Conservation (phyloP, 1,140 invertebrate species). For the Camponotus floridanus region DNA sequence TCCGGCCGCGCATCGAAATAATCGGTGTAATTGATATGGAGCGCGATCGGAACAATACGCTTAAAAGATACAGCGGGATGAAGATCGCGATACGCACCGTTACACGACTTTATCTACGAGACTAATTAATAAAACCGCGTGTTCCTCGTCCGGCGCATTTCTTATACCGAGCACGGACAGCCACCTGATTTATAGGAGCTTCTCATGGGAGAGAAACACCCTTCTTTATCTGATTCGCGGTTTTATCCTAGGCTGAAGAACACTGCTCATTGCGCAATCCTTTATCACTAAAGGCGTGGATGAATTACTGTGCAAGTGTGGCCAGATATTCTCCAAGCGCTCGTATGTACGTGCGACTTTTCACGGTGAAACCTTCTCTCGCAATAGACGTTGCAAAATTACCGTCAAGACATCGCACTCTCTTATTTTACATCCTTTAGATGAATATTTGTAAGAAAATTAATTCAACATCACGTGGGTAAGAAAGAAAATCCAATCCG, state of each 20-base stretch:
- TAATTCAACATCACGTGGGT: neutral
- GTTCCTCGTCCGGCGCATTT: slow-evolving; percentile 52
- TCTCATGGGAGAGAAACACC: slow-evolving; percentile 51
- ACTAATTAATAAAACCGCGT: slow-evolving; percentile 72
- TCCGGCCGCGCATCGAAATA: slow-evolving; percentile 50
- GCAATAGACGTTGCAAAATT: neutral
- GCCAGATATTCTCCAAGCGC: slow-evolving; percentile 62
- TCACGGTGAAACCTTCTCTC: neutral
- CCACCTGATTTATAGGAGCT: slow-evolving; percentile 73
- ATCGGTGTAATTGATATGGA: slow-evolving; percentile 45
- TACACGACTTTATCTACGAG: slow-evolving; percentile 69
- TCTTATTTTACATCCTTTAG: neutral
- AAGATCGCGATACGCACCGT: slow-evolving; percentile 62
- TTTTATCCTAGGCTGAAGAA: slow-evolving; percentile 67
- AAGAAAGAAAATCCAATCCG: neutral
- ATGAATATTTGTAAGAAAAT: neutral
- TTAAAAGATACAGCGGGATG: slow-evolving; percentile 8
- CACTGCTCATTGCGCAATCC: slow-evolving; percentile 78
- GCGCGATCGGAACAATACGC: slow-evolving; percentile 54
- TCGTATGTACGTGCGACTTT: slow-evolving; percentile 8
- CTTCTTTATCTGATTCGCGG: slow-evolving; percentile 75
- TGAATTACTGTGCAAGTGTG: slow-evolving; percentile 67
- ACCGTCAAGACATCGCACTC: neutral
- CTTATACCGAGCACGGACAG: slow-evolving; percentile 55
- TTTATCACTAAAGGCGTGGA: slow-evolving; percentile 78